Evolutionary conservation across 2,888 invertebrate species (phyloP), one percentile per base, ranked within the genome.

Genomic region (Trissolcus japonicus): DNA sequence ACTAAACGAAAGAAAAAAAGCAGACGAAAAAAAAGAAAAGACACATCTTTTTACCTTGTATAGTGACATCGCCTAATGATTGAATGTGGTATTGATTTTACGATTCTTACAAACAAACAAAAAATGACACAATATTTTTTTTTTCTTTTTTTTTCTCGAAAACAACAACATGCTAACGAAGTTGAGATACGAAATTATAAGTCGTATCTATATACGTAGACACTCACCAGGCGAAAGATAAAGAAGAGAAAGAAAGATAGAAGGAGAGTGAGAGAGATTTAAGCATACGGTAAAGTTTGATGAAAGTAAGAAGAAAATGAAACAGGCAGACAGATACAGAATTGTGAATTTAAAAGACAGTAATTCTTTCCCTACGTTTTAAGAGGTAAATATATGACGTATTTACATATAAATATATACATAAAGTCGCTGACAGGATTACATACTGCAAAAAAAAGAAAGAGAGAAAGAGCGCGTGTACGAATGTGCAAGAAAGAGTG

Each of bases 41-140:
- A 17, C 41, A 61, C 67, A 86, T 84, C 85, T 84, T 88, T 88
- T 88, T 87, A 88, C 87, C 87, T 86, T 89, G 88, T 88, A 89
- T 87, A 89, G 88, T 88, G 87, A 88, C 84, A 86, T 86, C 83
- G 87, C 87, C 87, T 87, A 73, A 85, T 82, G 60, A 60, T 82
- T 84, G 83, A 85, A 85, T 82, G 83, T 85, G 84, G 82, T 84
- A 85, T 84, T 79, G 79, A 81, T 83, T 77, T 68, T 62, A 77
- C 57, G 57, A 60, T 46, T 41, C 65, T 63, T 78, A 66, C 29
- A 55, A 35, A 35, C 35, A 35, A 35, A 25, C 25, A 25, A 73
- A 63, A 57, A 35, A 6, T 35, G 16, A 65, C 65, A 74, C 63
- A 43, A 68, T 29, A 13, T 9, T 46, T 55, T 68, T 51, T 56